phyloP scores from a whole-genome alignment of 2,113 vertebrate genomes.

The Rutilus rutilus region DNA sequence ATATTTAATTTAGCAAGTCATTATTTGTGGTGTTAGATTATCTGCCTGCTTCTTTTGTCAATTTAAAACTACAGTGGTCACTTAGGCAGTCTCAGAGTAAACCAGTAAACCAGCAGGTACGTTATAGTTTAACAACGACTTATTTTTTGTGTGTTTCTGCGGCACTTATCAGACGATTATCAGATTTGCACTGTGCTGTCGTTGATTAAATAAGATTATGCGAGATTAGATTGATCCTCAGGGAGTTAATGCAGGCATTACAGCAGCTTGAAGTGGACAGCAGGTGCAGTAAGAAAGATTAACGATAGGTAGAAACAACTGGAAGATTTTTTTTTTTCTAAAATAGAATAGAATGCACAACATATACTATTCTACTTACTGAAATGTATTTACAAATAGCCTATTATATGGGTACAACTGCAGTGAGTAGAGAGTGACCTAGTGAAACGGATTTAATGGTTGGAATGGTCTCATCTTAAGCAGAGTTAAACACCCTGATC shows the following conservation, averaged over 20 bases:
- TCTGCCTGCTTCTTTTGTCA: background rate
- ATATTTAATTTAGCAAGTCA: background rate
- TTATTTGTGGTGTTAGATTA: background rate
- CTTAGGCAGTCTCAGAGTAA: background rate
- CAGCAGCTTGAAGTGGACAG: background rate
- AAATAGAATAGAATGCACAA: background rate
- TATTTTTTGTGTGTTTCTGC: background rate
- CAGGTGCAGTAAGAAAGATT: slow-evolving; percentile 1
- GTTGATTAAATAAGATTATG: slow-evolving; percentile 29
- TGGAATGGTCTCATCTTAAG: background rate
- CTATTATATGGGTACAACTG: background rate
- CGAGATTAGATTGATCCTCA: background rate
- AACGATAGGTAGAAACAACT: background rate
- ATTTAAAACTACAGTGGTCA: background rate
- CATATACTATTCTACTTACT: background rate
- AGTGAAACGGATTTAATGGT: background rate
- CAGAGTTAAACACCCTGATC: slow-evolving; percentile 13
- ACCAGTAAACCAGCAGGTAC: background rate
- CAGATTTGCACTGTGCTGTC: slow-evolving; percentile 13
- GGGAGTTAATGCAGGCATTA: slow-evolving; percentile 10
- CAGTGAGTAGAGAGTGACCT: background rate
- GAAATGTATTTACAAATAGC: background rate
- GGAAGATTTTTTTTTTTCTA: background rate
- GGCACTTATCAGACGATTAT: background rate
- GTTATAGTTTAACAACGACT: background rate